Evolutionary conservation across 2,888 invertebrate genomes (phyloP).

Genomic region (Trachelus stipa): DNA sequence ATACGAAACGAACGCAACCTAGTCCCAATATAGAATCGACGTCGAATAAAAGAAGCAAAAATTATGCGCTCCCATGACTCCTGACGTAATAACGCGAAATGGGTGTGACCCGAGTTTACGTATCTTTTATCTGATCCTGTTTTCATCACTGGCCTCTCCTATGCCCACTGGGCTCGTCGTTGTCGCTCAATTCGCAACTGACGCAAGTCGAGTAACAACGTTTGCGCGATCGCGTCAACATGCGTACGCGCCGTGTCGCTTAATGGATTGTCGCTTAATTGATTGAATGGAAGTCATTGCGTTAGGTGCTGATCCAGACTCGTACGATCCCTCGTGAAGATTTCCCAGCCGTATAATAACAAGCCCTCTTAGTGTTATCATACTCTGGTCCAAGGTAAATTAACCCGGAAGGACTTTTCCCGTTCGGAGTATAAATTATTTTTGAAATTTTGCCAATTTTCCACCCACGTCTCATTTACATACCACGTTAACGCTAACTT

Average conservation of each 20-base stretch:
- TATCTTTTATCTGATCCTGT: neutral
- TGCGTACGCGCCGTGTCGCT: conserved; percentile 34
- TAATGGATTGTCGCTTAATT: conserved; percentile 51
- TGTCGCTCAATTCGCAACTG: conserved; percentile 22
- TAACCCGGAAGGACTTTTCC: neutral
- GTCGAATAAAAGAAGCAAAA: neutral
- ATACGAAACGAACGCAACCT: neutral
- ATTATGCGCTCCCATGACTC: neutral
- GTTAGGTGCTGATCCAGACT: neutral
- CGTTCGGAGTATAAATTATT: neutral
- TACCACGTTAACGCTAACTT: neutral
- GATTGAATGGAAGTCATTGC: neutral
- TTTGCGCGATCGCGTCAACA: conserved; percentile 37
- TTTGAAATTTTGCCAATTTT: neutral
- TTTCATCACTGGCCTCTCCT: neutral
- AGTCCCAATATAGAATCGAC: neutral
- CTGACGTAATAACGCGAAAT: neutral
- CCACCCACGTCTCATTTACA: neutral
- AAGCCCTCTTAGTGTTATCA: neutral
- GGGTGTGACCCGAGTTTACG: neutral
- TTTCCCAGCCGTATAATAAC: neutral
- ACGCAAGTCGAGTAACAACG: conserved; percentile 48
- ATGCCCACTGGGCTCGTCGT: neutral
- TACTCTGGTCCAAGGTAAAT: neutral
- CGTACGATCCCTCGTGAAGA: neutral